Conservation (phyloP, 2,113 vertebrate genomes). For the Spilogale gracilis region DNA sequence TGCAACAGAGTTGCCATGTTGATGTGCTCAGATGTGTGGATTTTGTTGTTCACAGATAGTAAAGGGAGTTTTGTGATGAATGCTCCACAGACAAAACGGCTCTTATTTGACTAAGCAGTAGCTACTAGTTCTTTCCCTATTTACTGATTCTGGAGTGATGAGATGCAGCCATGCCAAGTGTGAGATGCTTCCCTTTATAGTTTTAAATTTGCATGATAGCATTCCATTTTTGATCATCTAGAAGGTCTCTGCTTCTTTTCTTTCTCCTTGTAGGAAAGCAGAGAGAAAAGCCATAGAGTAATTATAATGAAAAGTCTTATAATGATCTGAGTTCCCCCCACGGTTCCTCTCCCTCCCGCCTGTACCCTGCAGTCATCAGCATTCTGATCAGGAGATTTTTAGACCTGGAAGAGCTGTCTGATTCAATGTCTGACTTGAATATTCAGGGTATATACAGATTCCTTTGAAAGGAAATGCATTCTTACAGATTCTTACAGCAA, state of each 20-base stretch:
- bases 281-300: constrained; percentile 15
- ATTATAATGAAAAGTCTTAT: constrained; percentile 7
- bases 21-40: not conserved
- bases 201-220: constrained; percentile 34
- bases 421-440: not conserved
- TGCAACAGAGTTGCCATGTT: not conserved
- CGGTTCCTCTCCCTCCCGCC: not conserved
- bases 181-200: constrained; percentile 10
- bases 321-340: not conserved
- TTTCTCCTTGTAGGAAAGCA: not conserved
- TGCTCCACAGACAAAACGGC: not conserved
- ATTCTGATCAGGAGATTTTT: constrained; percentile 46
- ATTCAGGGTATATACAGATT: not conserved
- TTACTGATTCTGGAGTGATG: constrained; percentile 31
- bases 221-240: not conserved
- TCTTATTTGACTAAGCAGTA: not conserved
- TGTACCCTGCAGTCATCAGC: not conserved
- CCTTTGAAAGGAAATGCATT: constrained; percentile 44
- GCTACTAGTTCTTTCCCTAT: not conserved
- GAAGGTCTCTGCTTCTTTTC: constrained; percentile 32
- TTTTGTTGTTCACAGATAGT: not conserved
- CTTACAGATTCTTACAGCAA: not conserved
- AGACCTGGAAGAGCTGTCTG: not conserved
- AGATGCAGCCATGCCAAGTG: not conserved
- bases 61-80: constrained; percentile 33